phyloP scores from a whole-genome alignment of 2,888 invertebrate species.

The Matsumyia berberina region DNA sequence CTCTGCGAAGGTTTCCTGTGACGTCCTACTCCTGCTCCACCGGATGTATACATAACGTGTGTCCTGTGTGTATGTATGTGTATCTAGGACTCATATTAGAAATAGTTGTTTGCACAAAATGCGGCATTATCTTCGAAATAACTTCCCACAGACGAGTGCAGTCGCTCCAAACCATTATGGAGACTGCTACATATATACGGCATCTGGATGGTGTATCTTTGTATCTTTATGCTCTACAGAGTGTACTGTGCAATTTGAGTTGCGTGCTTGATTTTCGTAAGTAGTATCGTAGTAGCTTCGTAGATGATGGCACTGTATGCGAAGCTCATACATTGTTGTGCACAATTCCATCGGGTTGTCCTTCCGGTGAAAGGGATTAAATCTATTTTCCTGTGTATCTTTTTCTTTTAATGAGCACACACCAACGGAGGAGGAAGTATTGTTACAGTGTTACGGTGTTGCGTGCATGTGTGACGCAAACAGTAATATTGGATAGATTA shows the following conservation, averaged over 20 bases:
- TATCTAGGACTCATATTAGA: constrained; percentile 52
- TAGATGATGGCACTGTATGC: background rate
- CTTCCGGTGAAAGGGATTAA: constrained; percentile 65
- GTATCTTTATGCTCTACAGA: background rate
- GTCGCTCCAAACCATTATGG: constrained; percentile 3
- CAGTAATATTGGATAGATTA: constrained; percentile 2
- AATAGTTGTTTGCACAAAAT: constrained; percentile 63
- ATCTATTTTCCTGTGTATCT: constrained; percentile 43
- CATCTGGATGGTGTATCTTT: constrained; percentile 17
- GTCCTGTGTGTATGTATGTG: background rate
- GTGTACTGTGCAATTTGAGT: constrained; percentile 15
- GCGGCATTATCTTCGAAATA: constrained; percentile 47
- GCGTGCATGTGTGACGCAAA: constrained; percentile 5
- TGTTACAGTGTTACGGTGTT: constrained; percentile 4
- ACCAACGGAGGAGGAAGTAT: constrained; percentile 10
- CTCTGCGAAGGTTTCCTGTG: constrained; percentile 39
- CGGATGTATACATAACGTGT: constrained; percentile 8
- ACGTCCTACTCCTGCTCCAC: background rate
- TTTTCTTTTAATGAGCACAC: constrained; percentile 43
- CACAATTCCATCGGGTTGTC: constrained; percentile 48
- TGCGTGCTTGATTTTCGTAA: constrained; percentile 57
- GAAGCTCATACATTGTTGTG: constrained; percentile 47
- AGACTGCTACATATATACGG: background rate
- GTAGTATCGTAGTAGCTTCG: constrained; percentile 4
- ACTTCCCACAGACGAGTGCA: constrained; percentile 36